Percentiles rank a stretch among this genome's conserved stretches.
Evolutionary conservation across 2,888 invertebrate genomes (phyloP).

Genomic region (Dolichopus griseipennis): DNA sequence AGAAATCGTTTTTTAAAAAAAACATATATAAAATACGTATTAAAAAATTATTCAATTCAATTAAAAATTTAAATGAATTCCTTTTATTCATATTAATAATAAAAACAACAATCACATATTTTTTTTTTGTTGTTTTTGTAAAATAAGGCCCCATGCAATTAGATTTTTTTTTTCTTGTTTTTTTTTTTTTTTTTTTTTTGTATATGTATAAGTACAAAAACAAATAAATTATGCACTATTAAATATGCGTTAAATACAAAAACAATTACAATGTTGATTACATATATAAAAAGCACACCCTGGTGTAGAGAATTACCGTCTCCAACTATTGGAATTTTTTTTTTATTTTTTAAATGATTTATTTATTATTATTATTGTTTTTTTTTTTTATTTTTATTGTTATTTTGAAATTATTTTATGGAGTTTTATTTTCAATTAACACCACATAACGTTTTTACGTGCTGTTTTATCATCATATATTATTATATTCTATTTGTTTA

Average conservation of each 20-base stretch:
- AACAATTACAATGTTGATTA: neutral
- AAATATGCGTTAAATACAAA: constrained; percentile 4
- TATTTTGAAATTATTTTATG: neutral
- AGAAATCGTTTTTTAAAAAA: no score
- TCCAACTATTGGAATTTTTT: neutral
- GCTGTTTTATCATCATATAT: no score
- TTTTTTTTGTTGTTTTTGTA: neutral
- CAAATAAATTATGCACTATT: neutral
- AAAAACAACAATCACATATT: neutral
- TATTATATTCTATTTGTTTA: neutral
- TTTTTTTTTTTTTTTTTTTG: no score
- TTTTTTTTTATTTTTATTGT: neutral
- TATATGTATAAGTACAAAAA: neutral
- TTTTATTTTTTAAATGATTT: neutral
- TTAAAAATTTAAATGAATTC: neutral
- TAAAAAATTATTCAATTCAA: no score
- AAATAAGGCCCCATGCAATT: neutral
- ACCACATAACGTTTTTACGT: neutral
- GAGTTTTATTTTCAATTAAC: constrained; percentile 1
- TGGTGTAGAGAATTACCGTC: neutral
- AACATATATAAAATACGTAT: no score
- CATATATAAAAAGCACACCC: neutral
- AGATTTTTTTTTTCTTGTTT: neutral
- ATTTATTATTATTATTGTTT: neutral
- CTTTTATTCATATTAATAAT: neutral